Evolutionary conservation across 1,140 invertebrate species (phyloP).

Genomic region (Drosophila tristis): DNA sequence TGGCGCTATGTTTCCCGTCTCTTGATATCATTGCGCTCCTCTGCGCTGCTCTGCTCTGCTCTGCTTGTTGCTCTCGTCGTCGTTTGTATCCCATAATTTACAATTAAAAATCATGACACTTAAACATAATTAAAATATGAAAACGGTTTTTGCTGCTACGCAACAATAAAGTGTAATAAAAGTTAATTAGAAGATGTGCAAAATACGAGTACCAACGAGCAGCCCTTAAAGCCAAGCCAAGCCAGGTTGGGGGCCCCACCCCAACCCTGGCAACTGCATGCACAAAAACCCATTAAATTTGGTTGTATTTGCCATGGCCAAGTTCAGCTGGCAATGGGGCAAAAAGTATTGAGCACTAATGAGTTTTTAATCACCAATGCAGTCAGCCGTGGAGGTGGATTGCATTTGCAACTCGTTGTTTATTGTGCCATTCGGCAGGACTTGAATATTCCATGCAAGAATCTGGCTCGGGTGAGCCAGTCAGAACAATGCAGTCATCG

Average conservation of each 20-base stretch:
- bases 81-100: conserved; percentile 69
- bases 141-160: conserved; percentile 70
- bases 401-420: conserved; percentile 38
- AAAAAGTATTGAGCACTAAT: conserved; percentile 61
- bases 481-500: conserved; percentile 73
- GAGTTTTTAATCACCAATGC: conserved; percentile 73
- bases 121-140: conserved; percentile 82
- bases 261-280: not conserved
- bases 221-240: conserved; percentile 34
- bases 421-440: conserved; percentile 21
- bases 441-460: conserved; percentile 36
- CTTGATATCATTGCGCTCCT: conserved; percentile 23
- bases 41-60: conserved; percentile 20
- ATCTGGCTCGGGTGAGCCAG: conserved; percentile 20
- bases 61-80: conserved; percentile 24
- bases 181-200: conserved; percentile 69
- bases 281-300: conserved; percentile 43
- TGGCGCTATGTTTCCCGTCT: conserved; percentile 19
- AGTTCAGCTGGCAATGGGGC: conserved; percentile 3
- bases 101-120: conserved; percentile 81
- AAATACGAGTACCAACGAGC: conserved; percentile 4
- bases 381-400: not conserved
- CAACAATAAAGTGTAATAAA: conserved; percentile 81
- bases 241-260: too few relatives aligned
- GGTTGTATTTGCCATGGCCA: not conserved